A percentile compares a stretch with the other conserved stretches of the same genome.
phyloP scores from a whole-genome alignment of 2,888 invertebrate species.

The Drosophila greeni region DNA sequence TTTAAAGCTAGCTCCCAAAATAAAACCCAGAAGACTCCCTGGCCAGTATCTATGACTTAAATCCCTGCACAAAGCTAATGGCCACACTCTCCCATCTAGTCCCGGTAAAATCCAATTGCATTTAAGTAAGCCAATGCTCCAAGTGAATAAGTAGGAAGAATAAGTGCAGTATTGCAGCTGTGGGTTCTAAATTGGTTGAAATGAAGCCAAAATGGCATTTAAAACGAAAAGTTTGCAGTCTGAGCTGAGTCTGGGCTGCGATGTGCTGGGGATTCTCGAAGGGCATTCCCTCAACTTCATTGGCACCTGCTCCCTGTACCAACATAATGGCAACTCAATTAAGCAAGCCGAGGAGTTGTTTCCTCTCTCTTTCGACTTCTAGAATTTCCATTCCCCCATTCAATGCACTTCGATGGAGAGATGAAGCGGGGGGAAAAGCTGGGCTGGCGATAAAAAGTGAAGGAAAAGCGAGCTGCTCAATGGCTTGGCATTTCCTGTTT shows the following conservation, averaged over 20 bases:
- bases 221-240: slow-evolving; percentile 36
- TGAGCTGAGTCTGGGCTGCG: background rate
- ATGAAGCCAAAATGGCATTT: slow-evolving; percentile 40
- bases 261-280: slow-evolving; percentile 8
- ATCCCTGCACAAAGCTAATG: slow-evolving; percentile 6
- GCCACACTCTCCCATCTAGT: slow-evolving; percentile 3
- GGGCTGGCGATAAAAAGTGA: slow-evolving; percentile 3
- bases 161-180: slow-evolving; percentile 23
- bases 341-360: slow-evolving; percentile 60
- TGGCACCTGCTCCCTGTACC: slow-evolving; percentile 35
- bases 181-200: slow-evolving; percentile 20
- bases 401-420: slow-evolving; percentile 44
- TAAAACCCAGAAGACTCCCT: background rate
- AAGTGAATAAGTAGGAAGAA: slow-evolving; percentile 20
- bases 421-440: background rate
- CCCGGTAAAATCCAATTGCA: slow-evolving; percentile 22
- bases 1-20: background rate
- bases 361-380: slow-evolving; percentile 40
- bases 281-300: slow-evolving; percentile 39
- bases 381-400: slow-evolving; percentile 55
- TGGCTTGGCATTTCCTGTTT: slow-evolving; percentile 63
- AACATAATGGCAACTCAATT: slow-evolving; percentile 71
- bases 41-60: background rate
- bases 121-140: slow-evolving; percentile 32
- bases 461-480: slow-evolving; percentile 20